Evolutionary conservation across 2,797 vertebrate genomes (phyloP), one percentile per base, ranked within the genome.

Genomic region (Hipposideros larvatus): DNA sequence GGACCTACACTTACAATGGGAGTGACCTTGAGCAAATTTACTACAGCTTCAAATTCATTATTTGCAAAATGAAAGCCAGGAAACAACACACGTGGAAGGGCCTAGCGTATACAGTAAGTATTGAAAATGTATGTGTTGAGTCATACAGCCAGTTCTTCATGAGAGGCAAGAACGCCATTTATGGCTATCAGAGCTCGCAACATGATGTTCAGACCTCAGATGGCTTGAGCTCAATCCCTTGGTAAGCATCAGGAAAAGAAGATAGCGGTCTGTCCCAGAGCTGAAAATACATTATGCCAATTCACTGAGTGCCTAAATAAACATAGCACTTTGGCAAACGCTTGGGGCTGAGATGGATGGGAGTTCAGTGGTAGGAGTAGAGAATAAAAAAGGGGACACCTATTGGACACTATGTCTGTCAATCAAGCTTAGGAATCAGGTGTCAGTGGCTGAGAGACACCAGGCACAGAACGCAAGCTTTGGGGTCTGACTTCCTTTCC

Each of bases 61-160:
- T 85, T 91, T 83, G 41, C 34, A 91, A 89, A 91, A 66, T 79
- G 71, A 21, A 90, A 90, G 48, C 78, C 74, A 68, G 59, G 46
- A 88, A 86, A 71, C 18, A 85, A 65, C 43, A 59, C 37, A 55
- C 34, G 14, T 53, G 75, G 70, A 94, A 87, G 53, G 55, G 48
- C 63, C 34, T 66, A 46, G 19, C 46, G 55, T 51, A 19, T 24
- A 75, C 6, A 78, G 34, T 14, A 77, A 83, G 70, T 41, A 57
- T 87, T 83, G 43, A 34, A 63, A 74, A 66, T 15, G 18, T 16
- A 16, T 55, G 53, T 26, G 10, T 73, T 46, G 80, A 90, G 26
- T 84, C 59, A 43, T 90, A 7, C 21, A 68, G 24, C 13, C 26
- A n/a, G 57, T n/a, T 87, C 75, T 68, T 70, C 8, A 63, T 4